Evolutionary conservation across 2,888 invertebrate species (phyloP).

Genomic region (Mesorhabditis spiculigera): DNA sequence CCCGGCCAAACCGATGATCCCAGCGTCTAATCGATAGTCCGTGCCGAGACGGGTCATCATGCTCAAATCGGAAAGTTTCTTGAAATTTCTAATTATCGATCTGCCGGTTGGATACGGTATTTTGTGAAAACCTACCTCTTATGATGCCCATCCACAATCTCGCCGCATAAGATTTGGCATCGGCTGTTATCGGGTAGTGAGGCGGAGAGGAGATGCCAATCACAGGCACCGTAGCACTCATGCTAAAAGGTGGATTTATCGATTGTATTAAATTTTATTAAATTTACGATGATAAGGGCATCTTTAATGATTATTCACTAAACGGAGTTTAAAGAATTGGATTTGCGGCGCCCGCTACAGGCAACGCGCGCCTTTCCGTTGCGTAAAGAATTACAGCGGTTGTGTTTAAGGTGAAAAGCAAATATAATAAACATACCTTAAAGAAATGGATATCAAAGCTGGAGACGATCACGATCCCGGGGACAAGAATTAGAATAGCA

Average conservation of each 20-base stretch:
- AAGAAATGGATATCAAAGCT: constrained; percentile 54
- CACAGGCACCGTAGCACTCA: constrained; percentile 51
- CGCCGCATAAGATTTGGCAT: constrained; percentile 52
- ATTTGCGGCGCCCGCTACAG: no score
- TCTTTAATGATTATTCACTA: no score
- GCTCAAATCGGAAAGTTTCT: constrained; percentile 22
- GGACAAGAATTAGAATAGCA: constrained; percentile 47
- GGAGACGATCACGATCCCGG: constrained; percentile 46
- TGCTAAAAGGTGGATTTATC: constrained; percentile 25
- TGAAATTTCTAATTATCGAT: not conserved
- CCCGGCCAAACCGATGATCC: constrained; percentile 41
- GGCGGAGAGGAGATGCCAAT: constrained; percentile 51
- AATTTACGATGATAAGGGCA: no score
- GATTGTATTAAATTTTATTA: no score
- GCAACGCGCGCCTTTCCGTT: no score
- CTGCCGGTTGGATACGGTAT: not conserved
- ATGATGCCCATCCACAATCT: constrained; percentile 42
- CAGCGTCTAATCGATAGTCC: constrained; percentile 49
- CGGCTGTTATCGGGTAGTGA: constrained; percentile 45
- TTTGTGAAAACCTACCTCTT: constrained; percentile 25
- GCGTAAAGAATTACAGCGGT: no score
- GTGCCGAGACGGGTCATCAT: constrained; percentile 53
- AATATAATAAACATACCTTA: constrained; percentile 23
- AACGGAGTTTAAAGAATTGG: not conserved
- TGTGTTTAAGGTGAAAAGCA: no score